phyloP scores from a whole-genome alignment of 1,140 invertebrate species.

The Sweltsa coloradensis region DNA sequence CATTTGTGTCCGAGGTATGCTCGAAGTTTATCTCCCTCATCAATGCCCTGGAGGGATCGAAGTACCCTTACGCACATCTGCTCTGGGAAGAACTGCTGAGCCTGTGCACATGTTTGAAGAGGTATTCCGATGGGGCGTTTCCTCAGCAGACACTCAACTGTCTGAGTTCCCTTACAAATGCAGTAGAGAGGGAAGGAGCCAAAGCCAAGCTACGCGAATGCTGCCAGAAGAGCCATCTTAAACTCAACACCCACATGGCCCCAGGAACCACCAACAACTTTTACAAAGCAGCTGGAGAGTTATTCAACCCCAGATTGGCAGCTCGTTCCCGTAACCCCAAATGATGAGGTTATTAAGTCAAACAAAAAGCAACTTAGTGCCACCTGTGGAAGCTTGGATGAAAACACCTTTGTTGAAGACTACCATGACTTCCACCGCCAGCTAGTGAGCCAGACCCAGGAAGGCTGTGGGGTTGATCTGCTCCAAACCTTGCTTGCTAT shows the following conservation, averaged over 20 bases:
- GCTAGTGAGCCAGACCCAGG: background rate
- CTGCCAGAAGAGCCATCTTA: background rate
- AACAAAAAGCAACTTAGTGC: background rate
- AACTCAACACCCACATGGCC: constrained; percentile 3
- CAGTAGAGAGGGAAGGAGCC: background rate
- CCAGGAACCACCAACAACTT: background rate
- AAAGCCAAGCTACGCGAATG: background rate
- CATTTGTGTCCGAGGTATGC: background rate
- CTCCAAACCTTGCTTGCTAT: background rate
- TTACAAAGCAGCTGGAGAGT: background rate
- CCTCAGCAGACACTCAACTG: background rate
- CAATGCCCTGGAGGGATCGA: background rate
- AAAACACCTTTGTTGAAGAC: background rate
- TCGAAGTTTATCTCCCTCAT: background rate
- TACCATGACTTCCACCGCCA: background rate
- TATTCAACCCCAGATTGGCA: background rate
- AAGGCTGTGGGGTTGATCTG: background rate
- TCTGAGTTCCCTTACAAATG: background rate
- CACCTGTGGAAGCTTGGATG: background rate
- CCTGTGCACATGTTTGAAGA: background rate
- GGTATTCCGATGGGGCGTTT: background rate
- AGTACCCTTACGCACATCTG: background rate
- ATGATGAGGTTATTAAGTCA: background rate
- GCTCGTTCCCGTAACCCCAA: background rate
- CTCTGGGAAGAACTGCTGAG: background rate